phyloP scores from a whole-genome alignment of 2,797 vertebrate genomes.

The Pangasius macronema region DNA sequence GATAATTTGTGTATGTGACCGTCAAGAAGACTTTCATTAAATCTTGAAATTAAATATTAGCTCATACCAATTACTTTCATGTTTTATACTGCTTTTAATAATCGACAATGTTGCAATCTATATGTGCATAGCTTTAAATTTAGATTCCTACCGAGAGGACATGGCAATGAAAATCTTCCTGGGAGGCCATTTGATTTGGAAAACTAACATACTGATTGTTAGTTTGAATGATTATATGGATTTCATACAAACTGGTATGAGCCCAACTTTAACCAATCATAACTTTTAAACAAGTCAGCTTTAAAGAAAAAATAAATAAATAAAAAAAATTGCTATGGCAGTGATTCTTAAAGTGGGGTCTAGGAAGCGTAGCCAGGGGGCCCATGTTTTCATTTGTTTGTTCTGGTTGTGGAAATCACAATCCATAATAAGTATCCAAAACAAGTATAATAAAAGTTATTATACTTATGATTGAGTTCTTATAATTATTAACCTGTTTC shows the following conservation, averaged over 20 bases:
- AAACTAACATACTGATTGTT: not conserved
- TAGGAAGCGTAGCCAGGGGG: no score
- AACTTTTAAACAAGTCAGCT: no score
- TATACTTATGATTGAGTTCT: not conserved
- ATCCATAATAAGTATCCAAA: no score
- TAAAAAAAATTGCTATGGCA: no score
- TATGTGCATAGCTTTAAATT: not conserved
- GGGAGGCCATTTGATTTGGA: not conserved
- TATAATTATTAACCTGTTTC: not conserved
- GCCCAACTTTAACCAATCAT: no score
- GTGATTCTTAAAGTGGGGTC: no score
- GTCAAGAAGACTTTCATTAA: not conserved
- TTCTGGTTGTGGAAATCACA: not conserved
- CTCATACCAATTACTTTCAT: not conserved
- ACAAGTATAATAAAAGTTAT: not conserved
- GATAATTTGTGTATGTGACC: not conserved
- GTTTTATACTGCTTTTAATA: not conserved
- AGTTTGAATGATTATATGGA: not conserved
- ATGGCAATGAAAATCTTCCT: not conserved
- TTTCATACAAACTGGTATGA: not conserved
- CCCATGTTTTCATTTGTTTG: not conserved
- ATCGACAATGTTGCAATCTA: not conserved
- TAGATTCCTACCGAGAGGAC: not conserved
- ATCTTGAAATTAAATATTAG: not conserved
- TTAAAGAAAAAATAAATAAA: no score